Percentiles rank a stretch among this genome's conserved stretches.
Conservation (phyloP, 2,888 invertebrate species). For the Zootermopsis nevadensis region DNA sequence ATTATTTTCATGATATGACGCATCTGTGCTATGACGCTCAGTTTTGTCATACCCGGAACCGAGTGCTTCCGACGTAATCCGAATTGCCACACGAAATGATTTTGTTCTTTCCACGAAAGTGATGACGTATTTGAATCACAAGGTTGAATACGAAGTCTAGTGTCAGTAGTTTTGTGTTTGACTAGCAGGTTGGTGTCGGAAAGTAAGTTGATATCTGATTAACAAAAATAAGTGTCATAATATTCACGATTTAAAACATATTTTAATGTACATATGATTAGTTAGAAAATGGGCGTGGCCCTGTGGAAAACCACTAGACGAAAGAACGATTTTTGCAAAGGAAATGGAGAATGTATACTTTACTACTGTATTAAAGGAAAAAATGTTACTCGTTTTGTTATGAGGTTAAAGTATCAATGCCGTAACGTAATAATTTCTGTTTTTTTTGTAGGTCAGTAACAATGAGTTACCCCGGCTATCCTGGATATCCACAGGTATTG, state of each 20-base stretch:
- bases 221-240: not conserved
- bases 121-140: not conserved
- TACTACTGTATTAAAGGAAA: not conserved
- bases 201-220: not conserved
- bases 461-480: constrained; percentile 61
- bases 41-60: no score
- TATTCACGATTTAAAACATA: not conserved
- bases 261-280: not conserved
- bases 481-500: constrained; percentile 58
- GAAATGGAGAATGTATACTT: not conserved
- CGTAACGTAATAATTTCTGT: constrained; percentile 49
- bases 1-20: no score
- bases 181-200: not conserved
- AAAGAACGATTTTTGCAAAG: not conserved
- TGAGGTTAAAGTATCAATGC: not conserved
- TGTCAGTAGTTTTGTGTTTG: not conserved
- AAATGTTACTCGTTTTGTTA: not conserved
- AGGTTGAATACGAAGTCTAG: not conserved
- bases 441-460: constrained; percentile 37
- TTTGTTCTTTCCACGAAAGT: not conserved
- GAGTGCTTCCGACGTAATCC: no score
- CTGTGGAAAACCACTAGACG: not conserved
- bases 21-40: no score
- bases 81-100: no score
- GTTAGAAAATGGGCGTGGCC: not conserved